Base-by-base conservation (phyloP, 2,888 invertebrate species). In the Noctua janthina region DNA sequence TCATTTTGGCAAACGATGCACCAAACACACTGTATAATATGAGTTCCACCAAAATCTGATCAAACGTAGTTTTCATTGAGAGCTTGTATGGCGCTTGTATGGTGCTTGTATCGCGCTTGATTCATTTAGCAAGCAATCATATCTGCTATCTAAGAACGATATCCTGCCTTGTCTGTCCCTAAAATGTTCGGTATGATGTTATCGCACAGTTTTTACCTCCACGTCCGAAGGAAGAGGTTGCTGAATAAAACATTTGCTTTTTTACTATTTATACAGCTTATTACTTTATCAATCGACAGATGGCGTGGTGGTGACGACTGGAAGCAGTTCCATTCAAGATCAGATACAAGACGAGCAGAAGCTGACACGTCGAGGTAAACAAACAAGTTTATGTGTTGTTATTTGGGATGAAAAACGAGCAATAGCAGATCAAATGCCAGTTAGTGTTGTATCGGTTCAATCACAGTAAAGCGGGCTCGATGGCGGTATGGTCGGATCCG, bases 381-480 rank as follows among this genome's bases (percentile, higher is more conserved):
- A 82, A 69, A 74, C 43, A 76, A 64, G 43, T 78, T 76, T 82
- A 74, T 85, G 29, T 75, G 56, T 70, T 78, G 17, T 74, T 49
- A 29, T 76, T 78, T 59, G 67, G 62, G 39, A 43, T 29, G 71
- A 67, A 68, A 82, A 54, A 66, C 82, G 70, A 66, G 82, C 75
- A 74, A 88, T 88, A 74, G 74, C 87, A 80, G 81, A 90, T 88
- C 81, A 88, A 81, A 79, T 74, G 78, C 72, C 70, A 70, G 87
- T 87, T 83, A 75, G 76, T 74, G 69, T 59, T 74, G 78, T 90
- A 79, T 80, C 83, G 89, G 88, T 90, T 89, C 88, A 89, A 89
- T 90, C 88, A 89, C 78, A 88, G 89, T 82, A 82, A 86, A 90
- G 82, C 86, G 89, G 87, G 88, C 82, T 81, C 79, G 74, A 88